Evolutionary conservation across 1,140 invertebrate species (phyloP), one percentile per base, ranked within the genome.

Genomic region (Contarinia nasturtii): DNA sequence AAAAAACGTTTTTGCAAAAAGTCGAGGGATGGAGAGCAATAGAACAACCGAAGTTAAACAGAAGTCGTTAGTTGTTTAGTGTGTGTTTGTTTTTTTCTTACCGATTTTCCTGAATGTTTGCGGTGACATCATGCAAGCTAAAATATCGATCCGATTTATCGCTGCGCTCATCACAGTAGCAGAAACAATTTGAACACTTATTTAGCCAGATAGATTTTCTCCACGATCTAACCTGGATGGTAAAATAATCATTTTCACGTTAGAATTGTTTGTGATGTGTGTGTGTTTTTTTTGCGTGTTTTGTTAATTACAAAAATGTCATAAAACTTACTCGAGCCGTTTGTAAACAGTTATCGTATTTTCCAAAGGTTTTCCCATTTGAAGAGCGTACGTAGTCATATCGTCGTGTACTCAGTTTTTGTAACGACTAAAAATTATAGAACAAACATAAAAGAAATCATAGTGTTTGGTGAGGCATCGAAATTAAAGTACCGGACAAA

Each of bases 181-280:
- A 92, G 56, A 90, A 76, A 59, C 87, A 92, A 58, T 89, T 89
- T 17, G 82, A 86, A 64, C 87, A 91, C 59, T 90, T 86, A 72
- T 88, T 76, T 1, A 84, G 55, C 71, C 77, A 72, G n/a, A n/a
- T n/a, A 21, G 78, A 68, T 84, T 86, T 36, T 36, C 34, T 89
- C 84, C 85, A 89, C 50, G 82, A 86, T 55, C 90, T 82, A 10
- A 85, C 78, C 36, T 38, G 14, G 3, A 10, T 5, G 10, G 10
- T 10, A 27, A 5, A 27, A 27, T 27, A 27, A 27, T 27, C 27
- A 3, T 10, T 5, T 27, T 27, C 27, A 5, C 27, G 27, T 27
- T 27, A 27, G 27, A 27, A 27, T 5, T 27, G 27, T 27, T 27
- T 3, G n/a, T n/a, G n/a, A n/a, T n/a, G n/a, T n/a, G n/a, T n/a